Evolutionary conservation across 2,888 invertebrate genomes (phyloP), one percentile per base, ranked within the genome.

Genomic region (Orthonychiurus folsomi): DNA sequence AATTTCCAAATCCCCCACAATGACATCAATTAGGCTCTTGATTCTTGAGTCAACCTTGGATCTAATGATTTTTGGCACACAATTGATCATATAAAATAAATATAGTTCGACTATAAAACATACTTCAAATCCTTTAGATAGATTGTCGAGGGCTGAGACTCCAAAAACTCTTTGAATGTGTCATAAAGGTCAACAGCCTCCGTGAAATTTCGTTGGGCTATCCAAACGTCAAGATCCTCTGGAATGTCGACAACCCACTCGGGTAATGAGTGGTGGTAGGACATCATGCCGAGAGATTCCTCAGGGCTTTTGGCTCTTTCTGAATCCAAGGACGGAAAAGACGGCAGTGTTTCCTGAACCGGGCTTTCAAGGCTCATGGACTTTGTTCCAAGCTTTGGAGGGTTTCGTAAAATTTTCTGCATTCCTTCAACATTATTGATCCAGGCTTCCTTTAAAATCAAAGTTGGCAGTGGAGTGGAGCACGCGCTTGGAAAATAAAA

Each of bases 201-300:
- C 77, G 94, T 92, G 75, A 96, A 96, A 78, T 95, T 92, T 73
- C 96, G 84, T 78, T 96, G 93, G 0, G 95, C 96, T 69, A 96
- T 89, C 73, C 88, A 85, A 18, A 95, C 93, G 80, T 97, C 94
- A 61, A 97, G 80, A 77, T 96, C 95, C 77, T 96, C 96, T 1
- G 91, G 87, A 2, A 91, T 86, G 77, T 95, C 93, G 62, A 86
- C 78, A 61, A 96, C 78, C 95, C 95, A 96, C 75, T 92, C 91
- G 0, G 93, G 90, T 52, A 78, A n/a, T n/a, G n/a, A n/a, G 66
- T 63, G 62, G 57, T 68, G 70, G 23, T 66, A 59, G 15, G 67
- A 68, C 1, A 65, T 55, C 54, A 63, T 61, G 12, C 63, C 62
- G 55, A 65, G 54, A 0, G 70, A 71, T 27, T 71, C 73, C 62